Conservation (phyloP, 2,888 invertebrate species). For the Drosophila diplacantha region DNA sequence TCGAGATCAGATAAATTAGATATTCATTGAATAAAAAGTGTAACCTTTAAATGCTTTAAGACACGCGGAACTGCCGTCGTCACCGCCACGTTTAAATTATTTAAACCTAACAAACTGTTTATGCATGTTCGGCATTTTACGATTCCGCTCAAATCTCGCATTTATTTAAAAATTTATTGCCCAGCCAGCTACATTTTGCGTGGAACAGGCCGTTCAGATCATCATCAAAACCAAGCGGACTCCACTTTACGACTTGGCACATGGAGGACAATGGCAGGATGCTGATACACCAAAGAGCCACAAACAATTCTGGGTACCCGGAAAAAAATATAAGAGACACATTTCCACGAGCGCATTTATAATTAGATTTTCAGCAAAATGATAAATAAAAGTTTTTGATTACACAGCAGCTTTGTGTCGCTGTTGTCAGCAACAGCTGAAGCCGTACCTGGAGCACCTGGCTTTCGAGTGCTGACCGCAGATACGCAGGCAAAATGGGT, state of each 20-base stretch:
- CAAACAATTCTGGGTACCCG: constrained; percentile 8
- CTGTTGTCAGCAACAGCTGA: constrained; percentile 20
- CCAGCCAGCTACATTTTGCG: constrained; percentile 10
- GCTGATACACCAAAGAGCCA: constrained; percentile 8
- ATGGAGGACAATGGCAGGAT: constrained; percentile 23
- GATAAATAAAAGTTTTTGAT: constrained; percentile 62
- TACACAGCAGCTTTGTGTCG: constrained; percentile 33
- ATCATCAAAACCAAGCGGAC: constrained; percentile 10
- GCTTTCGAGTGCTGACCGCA: constrained; percentile 31
- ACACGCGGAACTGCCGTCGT: background rate
- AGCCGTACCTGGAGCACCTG: constrained; percentile 18
- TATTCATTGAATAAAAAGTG: constrained; percentile 3
- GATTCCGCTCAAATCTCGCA: constrained; percentile 22
- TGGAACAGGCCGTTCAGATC: constrained; percentile 9
- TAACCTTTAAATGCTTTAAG: constrained; percentile 6
- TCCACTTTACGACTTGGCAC: constrained; percentile 25
- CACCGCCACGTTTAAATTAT: constrained; percentile 24
- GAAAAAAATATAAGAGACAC: constrained; percentile 41
- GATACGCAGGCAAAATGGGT: constrained; percentile 11
- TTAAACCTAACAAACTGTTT: constrained; percentile 23
- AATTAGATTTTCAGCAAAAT: constrained; percentile 64
- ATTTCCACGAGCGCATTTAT: constrained; percentile 63
- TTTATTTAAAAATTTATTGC: constrained; percentile 36
- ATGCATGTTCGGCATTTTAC: constrained; percentile 27
- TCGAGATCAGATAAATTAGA: constrained; percentile 2